Evolutionary conservation across 2,888 invertebrate species (phyloP), one percentile per base, ranked within the genome.

Genomic region (Oscheius sp.): DNA sequence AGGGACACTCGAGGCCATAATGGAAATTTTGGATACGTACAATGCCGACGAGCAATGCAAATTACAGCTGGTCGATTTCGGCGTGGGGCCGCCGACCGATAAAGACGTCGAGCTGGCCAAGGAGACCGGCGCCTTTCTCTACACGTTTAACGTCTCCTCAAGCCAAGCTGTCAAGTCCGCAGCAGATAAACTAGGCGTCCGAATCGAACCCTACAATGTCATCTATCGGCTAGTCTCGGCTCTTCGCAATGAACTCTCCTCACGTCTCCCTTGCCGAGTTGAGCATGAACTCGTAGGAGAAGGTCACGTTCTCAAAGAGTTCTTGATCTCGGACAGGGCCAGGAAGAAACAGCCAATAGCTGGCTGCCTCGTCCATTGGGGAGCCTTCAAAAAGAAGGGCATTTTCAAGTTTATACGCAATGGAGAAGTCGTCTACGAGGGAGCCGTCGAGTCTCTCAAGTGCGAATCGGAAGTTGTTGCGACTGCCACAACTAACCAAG

Each of bases 1-100:
- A 90, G 99, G 99, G 0, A 96, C 96, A 0, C 93, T 97, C 58
- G 98, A 99, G 90, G 97, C 98, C 0, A 94, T 99, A 79, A 90
- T 96, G 78, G 94, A 97, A 89, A 93, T 95, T 10, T 89, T 99
- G 72, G 94, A 94, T 81, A 94, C 95, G 0, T 99, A 97, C 88
- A 65, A 79, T 74, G 76, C 79, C 37, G 79, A 85, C 0, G 78
- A 84, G 0, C 50, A 89, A 75, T 96, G 96, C 85, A 92, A 92
- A 60, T 91, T 99, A 13, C 93, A 95, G 85, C 90, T 99, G 2
- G 93, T 98, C 50, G 94, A 95, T 90, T 95, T 93, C 89, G 96
- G 94, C 0, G 94, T 99, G 1, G 99, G 99, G 0, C 92, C 93
- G 59, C 92, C 97, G 4, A 93, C 93, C 0, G 94, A 94, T 79